Conservation (phyloP, 92 coral and sea anemone species). For the Siderastrea siderea region DNA sequence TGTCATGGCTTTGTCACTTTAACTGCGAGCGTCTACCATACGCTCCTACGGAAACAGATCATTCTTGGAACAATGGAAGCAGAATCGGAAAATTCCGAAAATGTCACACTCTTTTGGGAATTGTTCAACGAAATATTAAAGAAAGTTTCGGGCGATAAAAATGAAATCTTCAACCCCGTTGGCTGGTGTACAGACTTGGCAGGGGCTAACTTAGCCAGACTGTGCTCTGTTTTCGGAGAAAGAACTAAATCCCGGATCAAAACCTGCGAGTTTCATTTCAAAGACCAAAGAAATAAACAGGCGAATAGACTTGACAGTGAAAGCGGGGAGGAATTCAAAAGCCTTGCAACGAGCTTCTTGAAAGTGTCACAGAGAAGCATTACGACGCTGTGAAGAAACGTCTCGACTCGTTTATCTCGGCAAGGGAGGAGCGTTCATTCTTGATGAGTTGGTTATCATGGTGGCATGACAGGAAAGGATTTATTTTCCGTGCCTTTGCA, state of each 20-base stretch:
- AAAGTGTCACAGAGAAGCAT: neutral
- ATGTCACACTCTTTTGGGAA: conserved; percentile 33
- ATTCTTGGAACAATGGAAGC: conserved; percentile 46
- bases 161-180: conserved; percentile 11
- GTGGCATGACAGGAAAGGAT: conserved; percentile 43
- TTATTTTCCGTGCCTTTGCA: conserved; percentile 34
- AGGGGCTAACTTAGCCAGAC: conserved; percentile 20
- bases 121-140: conserved; percentile 22
- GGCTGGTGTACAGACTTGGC: conserved; percentile 57
- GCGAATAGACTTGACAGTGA: neutral
- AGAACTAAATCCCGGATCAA: neutral
- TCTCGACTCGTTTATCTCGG: neutral
- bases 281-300: neutral
- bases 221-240: conserved; percentile 1
- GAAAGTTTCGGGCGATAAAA: conserved; percentile 8
- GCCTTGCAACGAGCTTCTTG: neutral
- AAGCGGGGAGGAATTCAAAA: conserved; percentile 8
- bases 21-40: conserved; percentile 56
- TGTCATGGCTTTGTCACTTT: conserved; percentile 30
- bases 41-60: conserved; percentile 29
- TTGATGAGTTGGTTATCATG: conserved; percentile 7
- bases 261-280: conserved; percentile 31
- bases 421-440: neutral
- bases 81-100: conserved; percentile 22
- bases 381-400: neutral